These are phyloP conservation scores for Microvelia longipes DNA, from an alignment of 1,140 invertebrate species.

Conservation along the genomic window DNA sequence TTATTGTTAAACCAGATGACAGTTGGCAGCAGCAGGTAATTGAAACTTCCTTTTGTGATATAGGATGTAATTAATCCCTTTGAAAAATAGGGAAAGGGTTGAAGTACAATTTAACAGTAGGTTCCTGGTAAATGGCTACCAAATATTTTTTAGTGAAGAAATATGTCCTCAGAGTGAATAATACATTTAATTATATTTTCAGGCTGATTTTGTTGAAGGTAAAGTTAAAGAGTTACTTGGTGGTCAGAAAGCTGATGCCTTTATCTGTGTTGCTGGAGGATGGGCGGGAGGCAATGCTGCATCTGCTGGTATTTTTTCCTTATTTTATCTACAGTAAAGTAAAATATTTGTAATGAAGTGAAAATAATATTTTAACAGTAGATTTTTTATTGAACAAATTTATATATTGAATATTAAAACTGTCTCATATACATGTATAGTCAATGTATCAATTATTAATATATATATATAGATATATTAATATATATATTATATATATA, in stretches of 20 bases:
- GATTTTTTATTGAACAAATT: neutral
- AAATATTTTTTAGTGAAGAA: too few relatives aligned
- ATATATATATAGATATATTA: too few relatives aligned
- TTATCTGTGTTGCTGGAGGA: slow-evolving; percentile 96
- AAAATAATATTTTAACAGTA: neutral
- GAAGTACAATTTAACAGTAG: too few relatives aligned
- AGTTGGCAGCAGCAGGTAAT: slow-evolving; percentile 62
- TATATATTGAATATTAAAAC: neutral
- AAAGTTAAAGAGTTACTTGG: slow-evolving; percentile 44
- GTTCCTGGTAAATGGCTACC: too few relatives aligned
- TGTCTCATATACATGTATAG: neutral
- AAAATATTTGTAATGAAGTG: neutral
- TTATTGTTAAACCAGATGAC: slow-evolving; percentile 61
- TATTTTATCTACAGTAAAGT: neutral
- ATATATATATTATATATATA: too few relatives aligned
- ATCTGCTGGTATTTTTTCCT: slow-evolving; percentile 41
- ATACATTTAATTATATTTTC: slow-evolving; percentile 7
- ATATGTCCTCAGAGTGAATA: too few relatives aligned
- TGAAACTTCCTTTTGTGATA: slow-evolving; percentile 2
- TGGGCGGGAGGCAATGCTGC: slow-evolving; percentile 87
- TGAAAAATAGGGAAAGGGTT: too few relatives aligned
- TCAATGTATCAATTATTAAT: too few relatives aligned
- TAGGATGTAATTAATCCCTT: too few relatives aligned
- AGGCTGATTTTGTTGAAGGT: slow-evolving; percentile 46
- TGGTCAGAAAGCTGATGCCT: slow-evolving; percentile 77